phyloP scores from a whole-genome alignment of 2,113 vertebrate genomes.

The Otocyon megalotis region DNA sequence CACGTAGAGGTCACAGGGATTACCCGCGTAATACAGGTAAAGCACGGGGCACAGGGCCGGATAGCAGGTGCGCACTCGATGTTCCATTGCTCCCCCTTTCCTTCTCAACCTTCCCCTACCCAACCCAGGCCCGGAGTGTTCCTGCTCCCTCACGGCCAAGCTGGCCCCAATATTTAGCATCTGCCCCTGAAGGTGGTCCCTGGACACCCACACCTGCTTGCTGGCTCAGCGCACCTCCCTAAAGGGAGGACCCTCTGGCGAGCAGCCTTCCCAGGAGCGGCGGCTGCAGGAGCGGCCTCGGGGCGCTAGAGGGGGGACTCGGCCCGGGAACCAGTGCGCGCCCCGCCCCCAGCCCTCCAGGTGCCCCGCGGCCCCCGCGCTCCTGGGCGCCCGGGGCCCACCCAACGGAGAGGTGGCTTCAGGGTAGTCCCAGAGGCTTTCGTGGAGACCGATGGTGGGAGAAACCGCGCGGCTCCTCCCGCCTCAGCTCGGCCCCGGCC shows the following conservation, averaged over 20 bases:
- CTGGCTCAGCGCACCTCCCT: not conserved
- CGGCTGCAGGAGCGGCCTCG: not conserved
- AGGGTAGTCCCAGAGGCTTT: not conserved
- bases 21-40: not conserved
- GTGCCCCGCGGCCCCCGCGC: too few species aligned
- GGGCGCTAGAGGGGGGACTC: constrained; percentile 65
- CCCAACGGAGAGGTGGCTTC: too few species aligned
- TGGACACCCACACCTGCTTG: not conserved
- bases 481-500: not conserved
- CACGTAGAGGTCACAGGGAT: not conserved
- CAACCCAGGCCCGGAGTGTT: not conserved
- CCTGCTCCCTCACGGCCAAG: not conserved
- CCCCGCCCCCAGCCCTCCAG: constrained; percentile 11
- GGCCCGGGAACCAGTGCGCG: not conserved
- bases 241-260: not conserved
- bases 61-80: not conserved
- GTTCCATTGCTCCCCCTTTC: not conserved
- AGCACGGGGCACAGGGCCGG: not conserved
- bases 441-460: not conserved
- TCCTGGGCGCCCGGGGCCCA: too few species aligned
- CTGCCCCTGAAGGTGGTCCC: not conserved
- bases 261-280: not conserved
- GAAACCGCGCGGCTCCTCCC: not conserved
- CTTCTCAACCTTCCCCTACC: not conserved
- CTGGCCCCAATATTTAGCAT: not conserved